Conservation (phyloP, 2,888 invertebrate species). For the Dynastes tityus region DNA sequence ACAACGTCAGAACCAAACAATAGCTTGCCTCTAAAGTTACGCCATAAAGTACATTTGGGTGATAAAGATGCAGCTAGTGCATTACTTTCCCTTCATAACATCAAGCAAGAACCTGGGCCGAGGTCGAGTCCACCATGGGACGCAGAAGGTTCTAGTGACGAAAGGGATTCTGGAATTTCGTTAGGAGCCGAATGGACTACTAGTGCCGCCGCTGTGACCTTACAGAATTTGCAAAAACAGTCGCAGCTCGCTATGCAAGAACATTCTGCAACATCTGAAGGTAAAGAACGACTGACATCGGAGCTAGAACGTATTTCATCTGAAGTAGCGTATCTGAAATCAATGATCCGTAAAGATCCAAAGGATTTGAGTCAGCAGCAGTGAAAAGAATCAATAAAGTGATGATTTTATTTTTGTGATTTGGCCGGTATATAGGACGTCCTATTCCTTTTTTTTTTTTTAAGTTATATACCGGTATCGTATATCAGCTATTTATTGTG, state of each 20-base stretch:
- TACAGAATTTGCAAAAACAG: conserved; percentile 67
- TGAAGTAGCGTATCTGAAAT: conserved; percentile 92
- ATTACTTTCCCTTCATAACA: conserved; percentile 86
- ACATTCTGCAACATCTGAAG: conserved; percentile 59
- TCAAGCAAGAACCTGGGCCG: conserved; percentile 88
- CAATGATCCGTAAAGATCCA: conserved; percentile 77
- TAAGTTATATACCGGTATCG: conserved; percentile 52
- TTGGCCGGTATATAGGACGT: conserved; percentile 64
- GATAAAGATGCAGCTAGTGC: conserved; percentile 91
- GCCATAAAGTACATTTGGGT: conserved; percentile 92
- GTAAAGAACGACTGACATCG: conserved; percentile 85
- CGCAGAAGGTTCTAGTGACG: conserved; percentile 92
- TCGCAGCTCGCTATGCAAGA: conserved; percentile 65
- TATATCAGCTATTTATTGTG: conserved; percentile 59
- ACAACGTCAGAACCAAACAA: conserved; percentile 78
- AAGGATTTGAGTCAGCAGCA: conserved; percentile 58
- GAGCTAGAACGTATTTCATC: conserved; percentile 91
- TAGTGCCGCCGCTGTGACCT: conserved; percentile 65
- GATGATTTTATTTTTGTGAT: conserved; percentile 59
- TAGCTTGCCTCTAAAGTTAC: conserved; percentile 89
- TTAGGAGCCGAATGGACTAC: conserved; percentile 80
- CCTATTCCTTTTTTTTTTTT: conserved; percentile 55
- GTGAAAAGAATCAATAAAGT: conserved; percentile 37
- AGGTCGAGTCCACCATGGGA: conserved; percentile 89
- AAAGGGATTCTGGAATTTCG: conserved; percentile 91